Base-by-base conservation (phyloP, 2,797 vertebrate species). In the Pampus argenteus region DNA sequence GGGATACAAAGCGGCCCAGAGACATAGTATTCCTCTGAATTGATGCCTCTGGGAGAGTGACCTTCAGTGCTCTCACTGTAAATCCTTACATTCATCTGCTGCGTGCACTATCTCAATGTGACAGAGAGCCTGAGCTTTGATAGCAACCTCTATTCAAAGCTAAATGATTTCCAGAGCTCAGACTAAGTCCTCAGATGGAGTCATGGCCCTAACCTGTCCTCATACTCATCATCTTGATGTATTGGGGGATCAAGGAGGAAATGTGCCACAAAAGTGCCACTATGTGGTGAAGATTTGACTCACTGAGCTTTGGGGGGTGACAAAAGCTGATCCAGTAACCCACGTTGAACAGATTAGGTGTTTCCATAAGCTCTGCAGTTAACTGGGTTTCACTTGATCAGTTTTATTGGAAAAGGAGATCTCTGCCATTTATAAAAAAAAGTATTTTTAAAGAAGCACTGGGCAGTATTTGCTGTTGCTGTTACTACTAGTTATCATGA, bases 101-200 rank as follows among this genome's bases (percentile, higher is more conserved):
- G 60, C 52, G 2, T 3, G 2, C 57, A 25, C 62, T 55, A 71
- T 76, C 79, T 77, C 76, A 48, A 54, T 11, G 49, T 72, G 78
- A 66, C 71, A 72, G 51, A 71, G 51, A 83, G 74, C 66, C 66
- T 0, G 9, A 49, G 79, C 77, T 69, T 76, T 76, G 70, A 88
- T 71, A 51, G 58, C 1, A n/a, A 67, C 59, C 65, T 64, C 60
- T 71, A 74, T 81, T 89, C 67, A 86, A 79, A 86, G 48, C 79
- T 61, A 71, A 71, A 86, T 83, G 67, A 81, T 79, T 71, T 77
- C 6, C 62, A 36, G 62, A 28, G 74, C 69, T 87, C 77, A 79
- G 18, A 6, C 52, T 78, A 63, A 78, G 62, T 77, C 74, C 40
- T 74, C 1, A 2, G 51, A 73, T 60, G 55, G 50, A 79, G 58